Percentiles rank a stretch among this genome's conserved stretches.
phyloP scores from a whole-genome alignment of 2,113 vertebrate genomes.

The Castor canadensis region DNA sequence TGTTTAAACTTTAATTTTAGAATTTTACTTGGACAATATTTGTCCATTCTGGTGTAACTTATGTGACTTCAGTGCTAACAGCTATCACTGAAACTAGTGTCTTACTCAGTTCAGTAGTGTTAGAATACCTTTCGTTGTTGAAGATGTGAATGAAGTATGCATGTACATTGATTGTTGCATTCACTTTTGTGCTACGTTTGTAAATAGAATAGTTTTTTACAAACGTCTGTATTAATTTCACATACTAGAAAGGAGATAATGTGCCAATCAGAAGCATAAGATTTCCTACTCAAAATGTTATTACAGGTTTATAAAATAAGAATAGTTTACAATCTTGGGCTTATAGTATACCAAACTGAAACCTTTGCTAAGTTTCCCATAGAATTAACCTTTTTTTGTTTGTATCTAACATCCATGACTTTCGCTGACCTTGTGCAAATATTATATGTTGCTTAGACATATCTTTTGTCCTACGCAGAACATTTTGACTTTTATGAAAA shows the following conservation, averaged over 20 bases:
- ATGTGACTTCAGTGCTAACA: constrained; percentile 89
- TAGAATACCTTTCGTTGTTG: constrained; percentile 84
- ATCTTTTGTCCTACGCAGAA: constrained; percentile 76
- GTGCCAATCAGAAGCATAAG: constrained; percentile 88
- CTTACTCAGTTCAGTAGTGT: constrained; percentile 84
- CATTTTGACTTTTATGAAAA: constrained; percentile 65
- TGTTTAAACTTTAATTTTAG: constrained; percentile 90
- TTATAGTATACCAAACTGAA: constrained; percentile 69
- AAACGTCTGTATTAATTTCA: constrained; percentile 85
- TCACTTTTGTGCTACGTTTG: constrained; percentile 99
- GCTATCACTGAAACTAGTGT: constrained; percentile 86
- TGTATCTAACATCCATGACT: constrained; percentile 57
- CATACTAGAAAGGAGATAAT: constrained; percentile 83
- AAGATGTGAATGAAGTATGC: constrained; percentile 91
- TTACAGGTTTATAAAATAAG: constrained; percentile 78
- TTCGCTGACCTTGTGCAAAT: constrained; percentile 75
- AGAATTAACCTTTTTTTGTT: constrained; percentile 63
- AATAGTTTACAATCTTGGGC: constrained; percentile 74
- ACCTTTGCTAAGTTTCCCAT: constrained; percentile 49
- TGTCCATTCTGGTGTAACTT: constrained; percentile 90
- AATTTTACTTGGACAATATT: constrained; percentile 96
- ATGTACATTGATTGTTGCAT: constrained; percentile 94
- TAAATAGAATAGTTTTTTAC: constrained; percentile 98
- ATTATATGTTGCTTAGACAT: constrained; percentile 67
- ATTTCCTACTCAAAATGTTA: constrained; percentile 79